Evolutionary conservation across 2,113 vertebrate species (phyloP).

Genomic region (Bubo blakistoni): DNA sequence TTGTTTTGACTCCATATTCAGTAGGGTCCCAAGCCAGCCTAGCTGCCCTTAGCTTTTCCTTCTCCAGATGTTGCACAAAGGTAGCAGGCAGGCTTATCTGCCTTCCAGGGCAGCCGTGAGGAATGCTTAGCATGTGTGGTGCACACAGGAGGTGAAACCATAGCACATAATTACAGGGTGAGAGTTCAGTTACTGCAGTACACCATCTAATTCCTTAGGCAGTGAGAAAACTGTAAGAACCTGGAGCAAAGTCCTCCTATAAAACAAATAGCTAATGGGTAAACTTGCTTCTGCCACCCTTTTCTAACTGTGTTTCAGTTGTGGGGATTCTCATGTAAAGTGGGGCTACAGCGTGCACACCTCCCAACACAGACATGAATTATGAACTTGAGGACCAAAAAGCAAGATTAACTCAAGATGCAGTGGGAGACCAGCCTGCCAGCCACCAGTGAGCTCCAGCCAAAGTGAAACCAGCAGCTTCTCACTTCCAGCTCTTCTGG

Average conservation of each 20-base stretch:
- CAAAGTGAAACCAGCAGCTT: neutral
- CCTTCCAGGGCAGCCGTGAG: neutral
- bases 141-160: neutral
- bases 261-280: neutral
- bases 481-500: neutral
- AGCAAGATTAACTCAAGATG: neutral
- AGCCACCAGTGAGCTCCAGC: neutral
- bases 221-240: neutral
- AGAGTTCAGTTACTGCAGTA: neutral
- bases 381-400: neutral
- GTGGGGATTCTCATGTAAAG: neutral
- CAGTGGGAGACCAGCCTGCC: neutral
- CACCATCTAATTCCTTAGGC: neutral
- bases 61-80: neutral
- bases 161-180: neutral
- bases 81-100: neutral
- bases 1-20: neutral
- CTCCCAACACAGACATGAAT: neutral
- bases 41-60: neutral
- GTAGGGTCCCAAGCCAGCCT: neutral
- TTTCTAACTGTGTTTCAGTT: neutral
- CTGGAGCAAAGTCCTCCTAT: neutral
- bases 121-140: neutral
- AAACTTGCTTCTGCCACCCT: neutral
- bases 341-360: neutral